Percentiles rank a stretch among this genome's conserved stretches.
phyloP scores from a whole-genome alignment of 2,888 invertebrate species.

The Drosophila lutescens region DNA sequence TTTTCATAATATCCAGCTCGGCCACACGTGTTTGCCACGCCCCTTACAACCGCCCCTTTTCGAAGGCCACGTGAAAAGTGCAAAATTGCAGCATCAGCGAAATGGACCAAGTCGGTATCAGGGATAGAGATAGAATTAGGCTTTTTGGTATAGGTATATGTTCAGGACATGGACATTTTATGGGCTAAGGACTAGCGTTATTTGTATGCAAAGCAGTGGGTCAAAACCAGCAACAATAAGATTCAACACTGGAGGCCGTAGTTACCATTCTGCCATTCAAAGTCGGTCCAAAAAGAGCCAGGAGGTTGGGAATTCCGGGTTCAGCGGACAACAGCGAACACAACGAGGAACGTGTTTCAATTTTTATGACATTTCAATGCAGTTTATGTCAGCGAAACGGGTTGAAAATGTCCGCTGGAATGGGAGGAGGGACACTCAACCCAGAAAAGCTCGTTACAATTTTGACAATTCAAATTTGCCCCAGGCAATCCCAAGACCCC shows the following conservation, averaged over 20 bases:
- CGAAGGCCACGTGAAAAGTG: conserved; percentile 51
- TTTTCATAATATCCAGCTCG: conserved; percentile 55
- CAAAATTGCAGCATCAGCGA: conserved; percentile 69
- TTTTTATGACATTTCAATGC: conserved; percentile 81
- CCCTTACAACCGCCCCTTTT: background rate
- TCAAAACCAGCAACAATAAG: conserved; percentile 39
- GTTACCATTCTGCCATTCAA: conserved; percentile 44
- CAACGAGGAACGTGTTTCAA: conserved; percentile 66
- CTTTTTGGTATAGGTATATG: background rate
- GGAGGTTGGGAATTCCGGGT: background rate
- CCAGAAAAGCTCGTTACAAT: conserved; percentile 61
- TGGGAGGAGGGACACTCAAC: background rate
- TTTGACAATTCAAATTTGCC: conserved; percentile 72
- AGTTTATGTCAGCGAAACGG: conserved; percentile 74
- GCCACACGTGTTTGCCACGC: conserved; percentile 12
- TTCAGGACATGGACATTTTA: conserved; percentile 28
- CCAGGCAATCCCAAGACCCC: conserved; percentile 32
- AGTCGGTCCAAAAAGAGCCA: conserved; percentile 34
- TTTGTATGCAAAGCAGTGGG: conserved; percentile 73
- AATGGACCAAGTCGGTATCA: conserved; percentile 29
- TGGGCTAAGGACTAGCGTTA: conserved; percentile 56
- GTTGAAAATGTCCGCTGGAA: conserved; percentile 43
- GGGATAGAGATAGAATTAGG: background rate
- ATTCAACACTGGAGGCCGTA: background rate
- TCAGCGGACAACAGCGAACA: conserved; percentile 14